Evolutionary conservation across 2,888 invertebrate genomes (phyloP), one percentile per base, ranked within the genome.

Genomic region (Urechis unicinctus): DNA sequence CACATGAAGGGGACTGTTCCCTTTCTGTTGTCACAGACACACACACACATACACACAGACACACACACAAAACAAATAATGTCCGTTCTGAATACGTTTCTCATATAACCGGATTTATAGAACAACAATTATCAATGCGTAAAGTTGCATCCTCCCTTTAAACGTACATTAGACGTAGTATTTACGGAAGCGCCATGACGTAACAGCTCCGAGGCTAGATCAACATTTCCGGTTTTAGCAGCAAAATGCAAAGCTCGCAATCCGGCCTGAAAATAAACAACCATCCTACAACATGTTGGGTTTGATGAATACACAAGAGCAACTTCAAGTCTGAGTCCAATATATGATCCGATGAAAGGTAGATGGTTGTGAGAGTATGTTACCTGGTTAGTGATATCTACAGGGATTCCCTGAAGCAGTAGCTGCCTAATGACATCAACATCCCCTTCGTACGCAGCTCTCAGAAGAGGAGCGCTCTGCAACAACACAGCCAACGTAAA

Each of bases 371-470:
- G 17, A 36, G 17, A 36, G 36, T 9, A 17, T 13, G 36, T 26
- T 24, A 63, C 63, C 49, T 60, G 60, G 46, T 63, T 63, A 13
- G 55, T 50, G 21, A 52, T 53, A 30, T 60, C 60, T 13, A 63
- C 56, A 17, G 61, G 61, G 1, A 64, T 53, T 3, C 61, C 62
- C 21, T 62, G 61, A 2, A 30, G 25, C 25, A 64, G 30, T 52
- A 64, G 51, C 17, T 61, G 52, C n/a, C 50, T 24, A 21, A 63
- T 57, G 36, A 42, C 30, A 25, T 56, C 58, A 9, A 56, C 26
- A 22, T 62, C 58, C 0, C 64, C 64, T 46, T 64, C 62, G 49
- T 63, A 63, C 6, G 61, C 61, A n/a, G 64, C 62, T 36, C 59
- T 55, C 58, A 64, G 31, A 13, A 64, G 44, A 30, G 55, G 47